phyloP scores from a whole-genome alignment of 2,888 invertebrate species.

The Hypsopygia costalis region DNA sequence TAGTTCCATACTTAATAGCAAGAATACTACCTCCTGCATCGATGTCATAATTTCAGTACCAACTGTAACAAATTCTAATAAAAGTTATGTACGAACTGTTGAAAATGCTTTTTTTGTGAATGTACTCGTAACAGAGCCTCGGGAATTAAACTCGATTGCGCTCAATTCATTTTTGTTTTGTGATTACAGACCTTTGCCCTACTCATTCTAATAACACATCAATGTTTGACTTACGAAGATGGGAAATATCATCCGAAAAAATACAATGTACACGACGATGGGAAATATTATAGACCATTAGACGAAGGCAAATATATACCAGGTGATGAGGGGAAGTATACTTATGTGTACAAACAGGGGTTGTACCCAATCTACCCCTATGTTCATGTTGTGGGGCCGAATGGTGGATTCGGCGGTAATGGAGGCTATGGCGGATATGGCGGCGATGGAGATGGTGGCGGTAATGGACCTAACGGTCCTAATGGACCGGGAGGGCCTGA shows the following conservation, averaged over 20 bases:
- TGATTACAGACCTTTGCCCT: constrained; percentile 48
- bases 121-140: too few relatives aligned
- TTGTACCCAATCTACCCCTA: constrained; percentile 65
- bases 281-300: constrained; percentile 60
- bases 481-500: constrained; percentile 31
- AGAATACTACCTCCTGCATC: too few relatives aligned
- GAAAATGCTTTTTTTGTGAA: too few relatives aligned
- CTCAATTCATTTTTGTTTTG: too few relatives aligned
- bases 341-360: constrained; percentile 58
- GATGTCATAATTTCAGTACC: too few relatives aligned
- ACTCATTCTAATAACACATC: constrained; percentile 37
- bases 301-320: constrained; percentile 77
- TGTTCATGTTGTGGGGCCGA: constrained; percentile 59
- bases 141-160: too few relatives aligned
- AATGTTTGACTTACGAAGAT: constrained; percentile 47
- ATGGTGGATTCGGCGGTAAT: constrained; percentile 44
- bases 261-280: constrained; percentile 55
- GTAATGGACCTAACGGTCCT: constrained; percentile 25
- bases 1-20: too few relatives aligned
- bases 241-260: constrained; percentile 58
- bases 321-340: constrained; percentile 76
- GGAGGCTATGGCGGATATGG: constrained; percentile 31
- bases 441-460: constrained; percentile 41
- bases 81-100: too few relatives aligned
- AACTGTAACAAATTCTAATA: too few relatives aligned